Evolutionary conservation across 2,888 invertebrate genomes (phyloP).

Genomic region (Sinopyrophorus schimmeli): DNA sequence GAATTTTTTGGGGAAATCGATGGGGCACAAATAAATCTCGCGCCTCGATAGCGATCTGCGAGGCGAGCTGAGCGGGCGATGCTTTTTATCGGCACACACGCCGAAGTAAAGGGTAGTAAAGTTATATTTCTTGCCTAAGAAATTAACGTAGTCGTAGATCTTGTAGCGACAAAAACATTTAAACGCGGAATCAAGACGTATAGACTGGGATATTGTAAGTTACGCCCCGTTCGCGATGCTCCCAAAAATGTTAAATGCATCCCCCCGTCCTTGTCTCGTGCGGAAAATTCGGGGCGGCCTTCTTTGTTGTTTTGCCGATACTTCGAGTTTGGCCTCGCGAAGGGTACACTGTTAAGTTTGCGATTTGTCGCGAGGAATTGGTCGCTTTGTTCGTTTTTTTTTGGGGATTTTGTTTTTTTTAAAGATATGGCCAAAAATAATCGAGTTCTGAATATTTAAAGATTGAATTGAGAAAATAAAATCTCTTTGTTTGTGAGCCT

Average conservation of each 20-base stretch:
- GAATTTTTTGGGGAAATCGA: too few relatives aligned
- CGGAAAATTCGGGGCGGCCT: not conserved
- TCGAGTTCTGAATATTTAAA: too few relatives aligned
- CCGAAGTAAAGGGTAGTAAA: constrained; percentile 43
- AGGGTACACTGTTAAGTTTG: too few relatives aligned
- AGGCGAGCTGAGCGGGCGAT: constrained; percentile 27
- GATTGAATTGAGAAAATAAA: too few relatives aligned
- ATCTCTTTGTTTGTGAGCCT: too few relatives aligned
- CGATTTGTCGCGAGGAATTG: too few relatives aligned
- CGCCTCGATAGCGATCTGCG: constrained; percentile 33
- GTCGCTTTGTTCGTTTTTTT: too few relatives aligned
- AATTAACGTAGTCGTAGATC: constrained; percentile 49
- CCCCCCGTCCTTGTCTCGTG: not conserved
- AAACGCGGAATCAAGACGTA: constrained; percentile 45
- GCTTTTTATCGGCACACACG: constrained; percentile 36
- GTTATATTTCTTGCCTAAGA: constrained; percentile 48
- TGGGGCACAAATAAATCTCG: constrained; percentile 31
- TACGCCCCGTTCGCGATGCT: constrained; percentile 33
- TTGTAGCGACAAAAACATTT: constrained; percentile 47
- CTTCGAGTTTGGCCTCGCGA: not conserved
- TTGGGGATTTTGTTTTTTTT: too few relatives aligned
- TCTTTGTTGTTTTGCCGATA: constrained; percentile 5
- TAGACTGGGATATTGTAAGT: constrained; percentile 37
- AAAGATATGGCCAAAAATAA: too few relatives aligned
- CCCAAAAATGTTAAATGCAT: constrained; percentile 19